phyloP scores from a whole-genome alignment of 2,888 invertebrate species.

The Meliscaeva auricollis region DNA sequence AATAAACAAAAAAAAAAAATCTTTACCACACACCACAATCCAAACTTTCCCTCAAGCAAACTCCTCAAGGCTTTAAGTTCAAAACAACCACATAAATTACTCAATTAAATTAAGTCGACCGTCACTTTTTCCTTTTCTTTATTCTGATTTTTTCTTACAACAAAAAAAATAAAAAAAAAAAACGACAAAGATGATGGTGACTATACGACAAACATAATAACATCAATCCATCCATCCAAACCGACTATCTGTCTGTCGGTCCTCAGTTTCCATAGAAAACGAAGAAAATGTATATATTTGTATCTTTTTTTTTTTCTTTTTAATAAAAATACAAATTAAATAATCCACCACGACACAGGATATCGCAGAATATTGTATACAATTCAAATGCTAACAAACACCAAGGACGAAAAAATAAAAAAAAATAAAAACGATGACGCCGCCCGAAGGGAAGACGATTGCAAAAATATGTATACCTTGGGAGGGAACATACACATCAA shows the following conservation, averaged over 20 bases:
- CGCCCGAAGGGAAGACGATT: not conserved
- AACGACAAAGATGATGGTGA: slow-evolving; percentile 34
- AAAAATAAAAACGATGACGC: not conserved
- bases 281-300: slow-evolving; percentile 16
- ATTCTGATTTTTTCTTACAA: slow-evolving; percentile 37
- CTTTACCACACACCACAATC: slow-evolving; percentile 16
- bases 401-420: slow-evolving; percentile 20
- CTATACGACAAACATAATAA: slow-evolving; percentile 21
- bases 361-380: slow-evolving; percentile 19
- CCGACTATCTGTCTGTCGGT: not conserved
- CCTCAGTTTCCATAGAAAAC: not conserved
- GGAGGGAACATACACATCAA: slow-evolving; percentile 35
- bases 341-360: slow-evolving; percentile 26
- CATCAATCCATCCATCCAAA: slow-evolving; percentile 28
- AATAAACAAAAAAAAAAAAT: not conserved
- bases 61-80: slow-evolving; percentile 42
- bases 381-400: slow-evolving; percentile 30
- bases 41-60: not conserved
- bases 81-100: slow-evolving; percentile 70
- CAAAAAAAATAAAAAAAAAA: too few relatives aligned
- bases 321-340: slow-evolving; percentile 58
- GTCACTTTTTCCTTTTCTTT: slow-evolving; percentile 55
- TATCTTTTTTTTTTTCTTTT: slow-evolving; percentile 1
- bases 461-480: not conserved
- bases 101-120: slow-evolving; percentile 72